Conservation (phyloP, 2,113 vertebrate genomes). For the Tinamus guttatus region DNA sequence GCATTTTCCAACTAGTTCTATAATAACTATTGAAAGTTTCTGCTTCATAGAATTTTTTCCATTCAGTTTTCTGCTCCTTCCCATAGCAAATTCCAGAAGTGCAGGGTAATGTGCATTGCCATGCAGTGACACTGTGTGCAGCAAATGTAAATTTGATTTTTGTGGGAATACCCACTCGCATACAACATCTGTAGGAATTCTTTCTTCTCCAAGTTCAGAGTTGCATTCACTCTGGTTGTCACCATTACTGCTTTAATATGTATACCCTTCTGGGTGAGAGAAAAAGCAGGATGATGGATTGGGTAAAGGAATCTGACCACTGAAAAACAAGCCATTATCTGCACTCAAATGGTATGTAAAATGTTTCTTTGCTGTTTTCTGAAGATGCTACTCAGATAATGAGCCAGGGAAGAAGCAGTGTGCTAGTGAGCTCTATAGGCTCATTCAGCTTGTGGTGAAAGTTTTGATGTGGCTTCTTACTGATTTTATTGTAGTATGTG, state of each 20-base stretch:
- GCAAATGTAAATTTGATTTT: neutral
- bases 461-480: neutral
- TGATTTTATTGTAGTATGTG: neutral
- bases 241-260: neutral
- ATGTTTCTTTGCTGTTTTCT: neutral
- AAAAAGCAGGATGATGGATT: neutral
- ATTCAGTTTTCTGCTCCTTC: neutral
- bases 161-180: neutral
- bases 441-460: neutral
- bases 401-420: neutral
- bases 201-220: neutral
- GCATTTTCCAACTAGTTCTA: rapidly evolving
- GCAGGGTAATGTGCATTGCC: neutral
- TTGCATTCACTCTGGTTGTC: neutral
- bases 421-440: neutral
- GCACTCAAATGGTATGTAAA: neutral
- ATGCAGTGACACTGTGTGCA: neutral
- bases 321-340: neutral
- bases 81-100: neutral
- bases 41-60: no score
- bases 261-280: neutral
- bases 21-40: neutral
- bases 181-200: neutral
- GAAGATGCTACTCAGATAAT: neutral
- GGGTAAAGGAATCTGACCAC: neutral